These are phyloP conservation scores for Noctua janthe DNA, from an alignment of 2,888 invertebrate species.

Conservation along the genomic window DNA sequence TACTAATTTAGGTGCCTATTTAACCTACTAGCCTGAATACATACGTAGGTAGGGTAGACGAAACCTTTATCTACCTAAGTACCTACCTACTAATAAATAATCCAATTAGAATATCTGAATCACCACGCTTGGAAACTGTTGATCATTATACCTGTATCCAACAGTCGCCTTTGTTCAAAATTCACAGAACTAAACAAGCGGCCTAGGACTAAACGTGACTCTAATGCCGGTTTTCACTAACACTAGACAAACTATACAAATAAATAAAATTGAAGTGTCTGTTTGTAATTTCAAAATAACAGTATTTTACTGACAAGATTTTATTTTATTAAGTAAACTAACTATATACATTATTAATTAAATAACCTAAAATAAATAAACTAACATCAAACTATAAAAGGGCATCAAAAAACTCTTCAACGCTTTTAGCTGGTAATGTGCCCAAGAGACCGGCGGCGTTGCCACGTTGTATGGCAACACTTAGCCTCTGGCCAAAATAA, in stretches of 20 bases:
- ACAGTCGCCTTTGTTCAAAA: constrained; percentile 1
- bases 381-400: no score
- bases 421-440: no score
- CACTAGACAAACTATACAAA: background rate
- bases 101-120: background rate
- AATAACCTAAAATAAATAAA: no score
- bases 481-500: no score
- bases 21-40: background rate
- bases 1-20: background rate
- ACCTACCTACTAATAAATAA: background rate
- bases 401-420: no score
- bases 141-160: background rate
- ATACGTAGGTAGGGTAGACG: background rate
- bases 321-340: no score
- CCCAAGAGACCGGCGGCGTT: no score
- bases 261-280: no score
- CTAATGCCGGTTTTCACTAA: background rate
- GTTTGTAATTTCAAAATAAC: no score
- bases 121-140: background rate
- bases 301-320: no score
- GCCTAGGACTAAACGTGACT: constrained; percentile 4
- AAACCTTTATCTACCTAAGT: background rate
- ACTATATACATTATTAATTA: no score
- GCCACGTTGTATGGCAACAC: no score
- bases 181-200: background rate